Evolutionary conservation across 1,140 invertebrate genomes (phyloP), one percentile per base, ranked within the genome.

Genomic region (Argopecten irradians): DNA sequence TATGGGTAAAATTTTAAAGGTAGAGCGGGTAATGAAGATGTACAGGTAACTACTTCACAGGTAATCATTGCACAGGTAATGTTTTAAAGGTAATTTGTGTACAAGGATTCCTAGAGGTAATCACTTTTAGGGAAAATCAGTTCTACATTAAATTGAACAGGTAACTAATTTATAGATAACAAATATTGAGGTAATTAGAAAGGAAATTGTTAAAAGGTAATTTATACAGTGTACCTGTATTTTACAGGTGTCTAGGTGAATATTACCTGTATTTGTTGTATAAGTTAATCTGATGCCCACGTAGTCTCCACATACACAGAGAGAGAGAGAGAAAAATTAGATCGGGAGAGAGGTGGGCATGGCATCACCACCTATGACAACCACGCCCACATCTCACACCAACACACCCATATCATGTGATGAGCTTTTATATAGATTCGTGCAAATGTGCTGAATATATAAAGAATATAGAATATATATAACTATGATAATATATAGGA

Each of bases 401-500:
- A n/a, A 71, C 55, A 71, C 55, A 71, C 55, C 28, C 22, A 28
- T 28, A 71, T 28, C 55, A 71, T 71, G 55, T 71, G n/a, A 71
- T 71, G 55, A 71, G 55, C 55, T 71, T 71, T 71, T 16, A 71
- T 71, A 71, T 71, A 71, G 55, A 28, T 71, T 71, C 28, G 55
- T 71, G 55, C 55, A 71, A 71, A 71, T 71, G 55, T 71, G 55
- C 55, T 71, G 55, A 71, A 71, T 71, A 28, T 71, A 71, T 71
- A 71, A 71, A 71, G 55, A 71, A 71, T 71, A 28, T 71, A 71
- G 55, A 71, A 71, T 71, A 71, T 71, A 71, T 71, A 71, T 71
- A 71, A 71, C 55, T 71, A 71, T 71, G 11, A 71, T 71, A 71
- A 71, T 46, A 46, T 46, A 46, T 28, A 39, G n/a, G 55, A 46